Percentiles rank a stretch among this genome's conserved stretches.
Conservation (phyloP, 2,113 vertebrate species). For the Platycercus adscitus region DNA sequence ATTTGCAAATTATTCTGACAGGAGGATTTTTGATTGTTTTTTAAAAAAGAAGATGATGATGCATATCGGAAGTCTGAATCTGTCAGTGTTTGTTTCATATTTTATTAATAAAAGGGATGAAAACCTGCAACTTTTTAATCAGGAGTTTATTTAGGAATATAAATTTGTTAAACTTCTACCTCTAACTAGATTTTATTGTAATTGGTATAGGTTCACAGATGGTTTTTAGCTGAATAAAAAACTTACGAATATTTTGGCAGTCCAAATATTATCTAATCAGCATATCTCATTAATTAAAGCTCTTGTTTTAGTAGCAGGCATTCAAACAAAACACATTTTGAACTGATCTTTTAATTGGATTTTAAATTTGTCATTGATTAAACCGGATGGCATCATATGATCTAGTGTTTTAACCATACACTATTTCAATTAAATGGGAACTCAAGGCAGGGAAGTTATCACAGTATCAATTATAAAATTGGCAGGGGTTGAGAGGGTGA, state of each 20-base stretch:
- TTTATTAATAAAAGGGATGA: not conserved
- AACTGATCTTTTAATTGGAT: not conserved
- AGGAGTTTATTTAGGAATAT: not conserved
- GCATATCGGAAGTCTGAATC: not conserved
- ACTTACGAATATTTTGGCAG: not conserved
- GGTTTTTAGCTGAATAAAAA: not conserved
- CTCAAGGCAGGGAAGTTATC: not conserved
- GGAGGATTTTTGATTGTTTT: not conserved
- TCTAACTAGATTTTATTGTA: not conserved
- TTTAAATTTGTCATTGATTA: not conserved
- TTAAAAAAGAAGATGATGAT: not conserved
- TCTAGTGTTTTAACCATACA: not conserved
- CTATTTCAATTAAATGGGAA: not conserved
- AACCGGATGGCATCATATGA: not conserved
- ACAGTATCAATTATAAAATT: not conserved
- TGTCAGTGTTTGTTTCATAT: not conserved
- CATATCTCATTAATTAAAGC: slow-evolving; percentile 11
- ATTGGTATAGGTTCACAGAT: not conserved
- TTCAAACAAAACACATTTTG: not conserved
- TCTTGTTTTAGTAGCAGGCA: not conserved
- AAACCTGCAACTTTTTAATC: not conserved
- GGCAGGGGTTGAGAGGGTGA: not conserved
- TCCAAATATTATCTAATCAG: slow-evolving; percentile 28
- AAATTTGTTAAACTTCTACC: not conserved
- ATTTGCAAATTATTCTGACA: not conserved